Evolutionary conservation across 2,797 vertebrate species (phyloP), one percentile per base, ranked within the genome.

Genomic region (Hippopotamyrus pictus): DNA sequence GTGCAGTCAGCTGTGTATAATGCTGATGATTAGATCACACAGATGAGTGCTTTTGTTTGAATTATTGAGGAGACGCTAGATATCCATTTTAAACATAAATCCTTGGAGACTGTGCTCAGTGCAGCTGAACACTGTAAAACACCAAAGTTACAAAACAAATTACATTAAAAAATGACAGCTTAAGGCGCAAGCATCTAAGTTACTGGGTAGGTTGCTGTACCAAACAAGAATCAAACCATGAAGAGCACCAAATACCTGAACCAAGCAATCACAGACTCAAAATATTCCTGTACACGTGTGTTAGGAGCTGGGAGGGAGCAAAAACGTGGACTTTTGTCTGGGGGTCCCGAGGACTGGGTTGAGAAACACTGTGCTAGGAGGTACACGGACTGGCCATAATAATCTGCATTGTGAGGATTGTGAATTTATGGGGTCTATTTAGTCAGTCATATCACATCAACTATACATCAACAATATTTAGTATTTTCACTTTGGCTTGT

Each of bases 31-130:
- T 85, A 85, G 46, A 85, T 51, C 22, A 85, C 22, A 85, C 82
- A 85, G 82, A 85, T 29, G 82, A 85, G 76, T 51, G 82, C n/a
- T 51, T 12, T 85, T 50, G n/a, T 85, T 48, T 48, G 46, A 85
- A 25, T 48, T 85, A 48, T 85, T 48, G 48, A 85, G 46, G 22
- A 46, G 9, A 51, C 0, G 46, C n/a, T 29, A 17, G 46, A 7
- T 50, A 51, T 85, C 82, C 82, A 48, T 85, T 51, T 85, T 85
- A 6, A 9, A 22, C 17, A 41, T 87, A 59, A 87, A 87, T 33
- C 25, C 53, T 57, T 19, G 1, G 12, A 87, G 53, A 87, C 51
- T 87, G 29, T 57, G 51, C 50, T 87, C 85, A 87, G 29, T n/a
- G 17, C 25, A 87, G 85, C 85, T 86, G 33, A 86, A 57, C 57